phyloP scores from a whole-genome alignment of 2,888 invertebrate species.

The Trichopoda pennipes region DNA sequence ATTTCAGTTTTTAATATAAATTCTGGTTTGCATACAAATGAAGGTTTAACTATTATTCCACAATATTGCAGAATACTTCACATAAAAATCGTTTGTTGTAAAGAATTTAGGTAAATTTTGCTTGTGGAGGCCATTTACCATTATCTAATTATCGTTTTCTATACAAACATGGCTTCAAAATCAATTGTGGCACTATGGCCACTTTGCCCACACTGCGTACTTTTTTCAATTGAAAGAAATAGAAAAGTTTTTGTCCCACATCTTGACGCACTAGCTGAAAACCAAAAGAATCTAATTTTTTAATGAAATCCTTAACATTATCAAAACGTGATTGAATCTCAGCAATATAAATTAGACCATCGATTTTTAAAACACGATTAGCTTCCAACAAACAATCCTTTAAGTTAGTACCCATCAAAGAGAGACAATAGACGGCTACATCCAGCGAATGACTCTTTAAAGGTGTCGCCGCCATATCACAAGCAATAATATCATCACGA shows the following conservation, averaged over 20 bases:
- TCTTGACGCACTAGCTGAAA: slow-evolving; percentile 89
- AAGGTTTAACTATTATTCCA: too few species aligned
- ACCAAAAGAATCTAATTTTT: slow-evolving; percentile 87
- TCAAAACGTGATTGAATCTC: slow-evolving; percentile 97
- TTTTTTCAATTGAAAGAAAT: slow-evolving; percentile 91
- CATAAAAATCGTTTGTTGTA: too few species aligned
- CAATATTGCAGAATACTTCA: too few species aligned
- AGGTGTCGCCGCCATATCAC: slow-evolving; percentile 94
- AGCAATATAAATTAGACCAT: slow-evolving; percentile 93
- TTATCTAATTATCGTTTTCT: slow-evolving; percentile 89
- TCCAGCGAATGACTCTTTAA: slow-evolving; percentile 87
- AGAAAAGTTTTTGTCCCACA: slow-evolving; percentile 85
- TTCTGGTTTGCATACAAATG: too few species aligned
- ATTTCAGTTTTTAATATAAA: too few species aligned
- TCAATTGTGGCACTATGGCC: slow-evolving; percentile 84
- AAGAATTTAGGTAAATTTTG: too few species aligned
- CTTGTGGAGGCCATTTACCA: too few species aligned
- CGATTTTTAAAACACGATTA: slow-evolving; percentile 90
- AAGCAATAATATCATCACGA: slow-evolving; percentile 89
- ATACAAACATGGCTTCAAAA: slow-evolving; percentile 90
- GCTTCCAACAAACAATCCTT: slow-evolving; percentile 93
- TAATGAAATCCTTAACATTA: slow-evolving; percentile 87
- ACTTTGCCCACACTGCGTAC: slow-evolving; percentile 83
- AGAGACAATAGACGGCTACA: slow-evolving; percentile 95
- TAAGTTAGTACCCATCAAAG: slow-evolving; percentile 97